A percentile compares a stretch with the other conserved stretches of the same genome.
phyloP scores from a whole-genome alignment of 2,888 invertebrate species.

The Drosophila testacea region DNA sequence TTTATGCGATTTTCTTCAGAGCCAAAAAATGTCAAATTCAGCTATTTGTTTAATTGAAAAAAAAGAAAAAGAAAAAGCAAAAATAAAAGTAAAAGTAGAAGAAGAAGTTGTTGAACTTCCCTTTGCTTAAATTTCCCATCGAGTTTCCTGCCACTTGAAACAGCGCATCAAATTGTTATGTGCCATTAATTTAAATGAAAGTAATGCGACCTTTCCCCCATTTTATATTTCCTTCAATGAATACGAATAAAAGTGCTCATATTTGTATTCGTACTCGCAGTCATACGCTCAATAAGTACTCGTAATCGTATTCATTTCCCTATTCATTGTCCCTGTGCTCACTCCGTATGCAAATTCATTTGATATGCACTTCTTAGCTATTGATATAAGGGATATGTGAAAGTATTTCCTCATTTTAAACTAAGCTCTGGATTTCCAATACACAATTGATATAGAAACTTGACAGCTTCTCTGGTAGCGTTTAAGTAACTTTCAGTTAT shows the following conservation, averaged over 20 bases:
- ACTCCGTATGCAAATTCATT: constrained; percentile 41
- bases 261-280: not conserved
- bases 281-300: constrained; percentile 11
- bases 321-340: constrained; percentile 13
- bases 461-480: not conserved
- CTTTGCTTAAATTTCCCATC: not conserved
- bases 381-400: not conserved
- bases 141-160: not conserved
- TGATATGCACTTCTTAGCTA: constrained; percentile 28
- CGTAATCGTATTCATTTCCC: constrained; percentile 27
- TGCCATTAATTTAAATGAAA: constrained; percentile 73
- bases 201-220: constrained; percentile 10
- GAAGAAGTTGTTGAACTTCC: constrained; percentile 7
- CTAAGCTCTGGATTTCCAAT: constrained; percentile 15
- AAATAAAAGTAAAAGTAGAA: constrained; percentile 2
- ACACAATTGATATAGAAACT: constrained; percentile 3
- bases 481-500: not conserved
- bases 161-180: constrained; percentile 69
- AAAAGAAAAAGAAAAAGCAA: constrained; percentile 14
- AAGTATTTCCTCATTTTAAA: not conserved
- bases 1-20: constrained; percentile 40
- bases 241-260: not conserved
- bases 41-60: constrained; percentile 79
- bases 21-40: constrained; percentile 75
- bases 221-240: not conserved